These are phyloP conservation scores for Rhabdomys dilectus DNA, from an alignment of 2,113 vertebrate genomes.

Conservation along the genomic window DNA sequence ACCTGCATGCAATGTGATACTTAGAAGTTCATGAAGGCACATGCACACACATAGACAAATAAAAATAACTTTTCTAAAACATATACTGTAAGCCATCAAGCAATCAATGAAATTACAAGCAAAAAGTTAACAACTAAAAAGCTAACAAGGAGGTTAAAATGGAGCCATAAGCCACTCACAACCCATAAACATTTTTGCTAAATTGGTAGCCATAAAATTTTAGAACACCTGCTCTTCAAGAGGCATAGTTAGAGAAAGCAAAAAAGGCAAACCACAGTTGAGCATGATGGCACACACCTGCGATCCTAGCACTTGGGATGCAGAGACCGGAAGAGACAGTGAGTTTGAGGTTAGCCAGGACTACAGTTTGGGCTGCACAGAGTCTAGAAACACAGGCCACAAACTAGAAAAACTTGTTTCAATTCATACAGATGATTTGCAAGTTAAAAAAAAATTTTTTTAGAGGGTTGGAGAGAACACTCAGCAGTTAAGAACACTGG, in stretches of 20 bases:
- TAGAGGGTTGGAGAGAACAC: no score
- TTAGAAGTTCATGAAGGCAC: neutral
- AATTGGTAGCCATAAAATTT: constrained; percentile 23
- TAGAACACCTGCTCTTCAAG: neutral
- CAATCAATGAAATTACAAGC: neutral
- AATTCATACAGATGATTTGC: neutral
- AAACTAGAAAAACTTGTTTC: neutral
- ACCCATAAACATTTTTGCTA: neutral
- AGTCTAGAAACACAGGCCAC: neutral
- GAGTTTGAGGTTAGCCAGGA: neutral
- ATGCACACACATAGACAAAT: neutral
- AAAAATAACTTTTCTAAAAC: neutral
- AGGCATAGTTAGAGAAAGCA: neutral
- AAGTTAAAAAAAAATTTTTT: neutral
- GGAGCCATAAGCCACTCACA: neutral
- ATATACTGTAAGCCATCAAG: neutral
- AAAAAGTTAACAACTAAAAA: constrained; percentile 40
- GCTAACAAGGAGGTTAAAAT: constrained; percentile 14
- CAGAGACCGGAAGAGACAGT: neutral
- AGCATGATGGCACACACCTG: neutral
- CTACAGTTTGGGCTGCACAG: neutral
- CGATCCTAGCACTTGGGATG: no score
- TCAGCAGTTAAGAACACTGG: no score
- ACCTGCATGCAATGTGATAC: neutral
- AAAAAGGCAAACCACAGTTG: neutral